Conservation (phyloP, 2,113 vertebrate genomes). For the Pteronura brasiliensis region DNA sequence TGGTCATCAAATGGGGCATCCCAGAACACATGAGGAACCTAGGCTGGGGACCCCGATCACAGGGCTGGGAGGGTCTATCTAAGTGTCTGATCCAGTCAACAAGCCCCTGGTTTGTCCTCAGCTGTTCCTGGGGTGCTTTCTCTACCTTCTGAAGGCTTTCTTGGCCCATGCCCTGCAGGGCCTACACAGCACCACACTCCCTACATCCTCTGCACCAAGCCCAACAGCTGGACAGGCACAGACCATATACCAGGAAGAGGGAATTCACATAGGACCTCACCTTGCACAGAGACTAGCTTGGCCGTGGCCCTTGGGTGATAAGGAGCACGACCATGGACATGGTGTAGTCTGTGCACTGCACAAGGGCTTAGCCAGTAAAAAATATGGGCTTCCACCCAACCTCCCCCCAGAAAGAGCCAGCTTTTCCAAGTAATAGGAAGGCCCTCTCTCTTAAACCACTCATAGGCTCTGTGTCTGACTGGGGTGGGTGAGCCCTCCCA, state of each 20-base stretch:
- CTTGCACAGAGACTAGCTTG: neutral
- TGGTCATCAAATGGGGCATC: too few relatives aligned
- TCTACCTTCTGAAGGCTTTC: conserved; percentile 83
- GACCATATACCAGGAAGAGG: conserved; percentile 58
- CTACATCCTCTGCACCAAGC: conserved; percentile 93
- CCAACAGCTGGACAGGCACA: conserved; percentile 82
- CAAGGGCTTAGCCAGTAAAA: neutral
- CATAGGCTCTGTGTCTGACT: neutral
- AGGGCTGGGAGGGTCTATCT: neutral
- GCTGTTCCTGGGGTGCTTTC: neutral
- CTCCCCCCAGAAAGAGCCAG: neutral
- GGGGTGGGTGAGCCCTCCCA: too few relatives aligned
- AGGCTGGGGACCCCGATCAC: neutral
- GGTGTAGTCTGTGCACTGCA: neutral
- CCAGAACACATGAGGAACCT: neutral
- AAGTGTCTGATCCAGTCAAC: neutral
- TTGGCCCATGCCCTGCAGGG: conserved; percentile 90
- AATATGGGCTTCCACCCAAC: neutral
- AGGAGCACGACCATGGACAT: neutral
- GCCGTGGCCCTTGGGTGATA: too few relatives aligned
- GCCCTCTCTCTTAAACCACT: neutral
- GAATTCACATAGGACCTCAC: neutral
- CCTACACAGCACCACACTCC: conserved; percentile 87
- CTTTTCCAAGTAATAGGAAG: neutral
- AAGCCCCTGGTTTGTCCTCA: neutral